A percentile compares a stretch with the other conserved stretches of the same genome.
Conservation (phyloP, 2,888 invertebrate species). For the Idaea biselata region DNA sequence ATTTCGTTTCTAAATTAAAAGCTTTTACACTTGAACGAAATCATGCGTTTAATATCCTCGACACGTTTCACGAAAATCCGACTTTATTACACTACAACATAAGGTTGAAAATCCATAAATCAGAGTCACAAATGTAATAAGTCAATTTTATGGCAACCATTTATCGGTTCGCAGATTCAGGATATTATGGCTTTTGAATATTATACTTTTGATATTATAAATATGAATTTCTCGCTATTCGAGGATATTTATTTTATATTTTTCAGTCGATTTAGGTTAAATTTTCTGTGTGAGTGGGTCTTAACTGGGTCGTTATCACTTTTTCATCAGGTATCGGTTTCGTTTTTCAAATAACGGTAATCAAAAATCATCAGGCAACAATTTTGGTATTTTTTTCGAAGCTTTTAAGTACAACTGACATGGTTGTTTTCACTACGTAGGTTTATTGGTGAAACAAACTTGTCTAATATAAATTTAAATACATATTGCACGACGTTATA, state of each 20-base stretch:
- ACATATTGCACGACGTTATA: no score
- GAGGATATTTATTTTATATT: conserved; percentile 1
- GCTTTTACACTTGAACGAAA: conserved; percentile 10
- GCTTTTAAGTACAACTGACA: no score
- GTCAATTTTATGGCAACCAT: conserved; percentile 50
- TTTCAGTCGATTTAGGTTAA: conserved; percentile 1
- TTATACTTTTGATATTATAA: conserved; percentile 35
- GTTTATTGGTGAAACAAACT: no score
- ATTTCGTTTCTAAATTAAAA: conserved; percentile 2
- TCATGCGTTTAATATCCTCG: conserved; percentile 13
- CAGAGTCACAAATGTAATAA: conserved; percentile 19
- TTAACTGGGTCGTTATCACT: not conserved
- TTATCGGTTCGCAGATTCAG: conserved; percentile 45
- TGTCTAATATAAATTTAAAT: no score
- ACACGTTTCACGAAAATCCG: not conserved
- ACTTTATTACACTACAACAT: not conserved
- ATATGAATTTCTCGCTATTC: conserved; percentile 17
- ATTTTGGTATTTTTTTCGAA: no score
- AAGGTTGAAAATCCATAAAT: conserved; percentile 21
- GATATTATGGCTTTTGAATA: conserved; percentile 11
- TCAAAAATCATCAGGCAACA: no score
- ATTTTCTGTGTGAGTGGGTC: not conserved
- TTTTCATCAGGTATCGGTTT: not conserved
- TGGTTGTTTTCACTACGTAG: no score
- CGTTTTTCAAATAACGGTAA: no score